Evolutionary conservation across 1,140 invertebrate species (phyloP).

Genomic region (Procambarus clarkii): DNA sequence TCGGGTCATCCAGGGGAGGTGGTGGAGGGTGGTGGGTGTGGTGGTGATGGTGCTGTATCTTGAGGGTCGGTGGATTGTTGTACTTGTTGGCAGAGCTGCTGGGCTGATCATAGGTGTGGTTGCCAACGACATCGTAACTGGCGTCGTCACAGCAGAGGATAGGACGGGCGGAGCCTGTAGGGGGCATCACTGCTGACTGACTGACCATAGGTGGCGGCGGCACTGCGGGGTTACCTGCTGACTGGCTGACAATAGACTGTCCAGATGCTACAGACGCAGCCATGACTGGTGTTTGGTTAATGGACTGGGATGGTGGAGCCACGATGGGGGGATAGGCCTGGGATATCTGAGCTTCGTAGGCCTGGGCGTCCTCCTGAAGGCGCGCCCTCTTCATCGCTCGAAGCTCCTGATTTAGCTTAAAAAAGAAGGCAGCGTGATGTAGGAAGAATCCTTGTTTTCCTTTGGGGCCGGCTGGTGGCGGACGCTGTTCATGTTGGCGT

Average conservation of each 20-base stretch:
- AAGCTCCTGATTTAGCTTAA: constrained; percentile 72
- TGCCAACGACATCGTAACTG: constrained; percentile 11
- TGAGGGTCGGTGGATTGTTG: constrained; percentile 22
- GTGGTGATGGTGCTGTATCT: constrained; percentile 3
- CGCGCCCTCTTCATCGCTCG: constrained; percentile 64
- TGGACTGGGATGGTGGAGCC: constrained; percentile 39
- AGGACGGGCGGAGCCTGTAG: constrained; percentile 8
- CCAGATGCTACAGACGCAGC: constrained; percentile 2
- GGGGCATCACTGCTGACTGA: constrained; percentile 1
- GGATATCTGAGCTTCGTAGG: constrained; percentile 44
- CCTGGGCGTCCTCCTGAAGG: constrained; percentile 54
- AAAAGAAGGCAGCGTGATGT: constrained; percentile 72
- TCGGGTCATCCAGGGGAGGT: not conserved
- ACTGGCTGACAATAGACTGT: constrained; percentile 20
- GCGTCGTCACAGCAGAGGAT: constrained; percentile 28
- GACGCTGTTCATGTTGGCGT: constrained; percentile 63
- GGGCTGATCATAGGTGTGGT: constrained; percentile 19
- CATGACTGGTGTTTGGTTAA: constrained; percentile 29
- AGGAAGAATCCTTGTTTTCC: constrained; percentile 70
- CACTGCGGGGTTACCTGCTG: constrained; percentile 17
- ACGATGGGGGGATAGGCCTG: constrained; percentile 36
- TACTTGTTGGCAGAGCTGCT: constrained; percentile 29
- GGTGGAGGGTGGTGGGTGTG: not conserved
- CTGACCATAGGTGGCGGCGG: constrained; percentile 33
- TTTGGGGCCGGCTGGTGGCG: constrained; percentile 45